Percentiles rank a stretch among this genome's conserved stretches.
Conservation (phyloP, 2,113 vertebrate genomes). For the Sapayoa aenigma region DNA sequence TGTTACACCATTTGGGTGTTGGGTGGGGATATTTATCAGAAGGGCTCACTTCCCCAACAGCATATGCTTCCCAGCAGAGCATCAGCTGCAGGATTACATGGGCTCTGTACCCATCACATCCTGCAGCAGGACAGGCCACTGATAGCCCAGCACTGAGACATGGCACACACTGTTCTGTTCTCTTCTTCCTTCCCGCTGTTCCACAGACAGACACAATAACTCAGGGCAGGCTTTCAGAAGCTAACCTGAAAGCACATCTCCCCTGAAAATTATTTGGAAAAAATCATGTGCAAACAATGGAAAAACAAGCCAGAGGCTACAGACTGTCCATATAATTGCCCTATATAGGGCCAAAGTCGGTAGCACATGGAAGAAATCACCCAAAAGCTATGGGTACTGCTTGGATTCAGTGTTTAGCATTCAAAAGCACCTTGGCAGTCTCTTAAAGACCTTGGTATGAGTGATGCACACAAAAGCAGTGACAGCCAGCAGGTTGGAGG, state of each 20-base stretch:
- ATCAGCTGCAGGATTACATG: accelerated
- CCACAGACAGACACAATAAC: not conserved
- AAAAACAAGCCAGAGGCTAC: not conserved
- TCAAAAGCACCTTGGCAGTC: not conserved
- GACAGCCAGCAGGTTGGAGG: not conserved
- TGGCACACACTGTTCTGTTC: not conserved
- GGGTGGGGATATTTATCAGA: not conserved
- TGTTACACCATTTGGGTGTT: not conserved
- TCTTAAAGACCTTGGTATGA: not conserved
- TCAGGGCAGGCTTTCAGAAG: not conserved
- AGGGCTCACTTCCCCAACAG: no score
- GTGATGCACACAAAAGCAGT: not conserved
- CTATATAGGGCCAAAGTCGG: not conserved
- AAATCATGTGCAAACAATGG: not conserved
- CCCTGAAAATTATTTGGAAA: not conserved
- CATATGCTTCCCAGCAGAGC: not conserved
- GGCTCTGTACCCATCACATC: accelerated
- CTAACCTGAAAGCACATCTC: not conserved
- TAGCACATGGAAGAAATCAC: not conserved
- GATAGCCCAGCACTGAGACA: not conserved
- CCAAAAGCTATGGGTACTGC: not conserved
- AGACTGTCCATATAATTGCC: not conserved
- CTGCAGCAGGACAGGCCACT: accelerated
- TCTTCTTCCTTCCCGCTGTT: not conserved
- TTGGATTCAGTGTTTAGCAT: not conserved